Evolutionary conservation across 2,797 vertebrate species (phyloP), one percentile per base, ranked within the genome.

Genomic region (Gallinago nigripennis): DNA sequence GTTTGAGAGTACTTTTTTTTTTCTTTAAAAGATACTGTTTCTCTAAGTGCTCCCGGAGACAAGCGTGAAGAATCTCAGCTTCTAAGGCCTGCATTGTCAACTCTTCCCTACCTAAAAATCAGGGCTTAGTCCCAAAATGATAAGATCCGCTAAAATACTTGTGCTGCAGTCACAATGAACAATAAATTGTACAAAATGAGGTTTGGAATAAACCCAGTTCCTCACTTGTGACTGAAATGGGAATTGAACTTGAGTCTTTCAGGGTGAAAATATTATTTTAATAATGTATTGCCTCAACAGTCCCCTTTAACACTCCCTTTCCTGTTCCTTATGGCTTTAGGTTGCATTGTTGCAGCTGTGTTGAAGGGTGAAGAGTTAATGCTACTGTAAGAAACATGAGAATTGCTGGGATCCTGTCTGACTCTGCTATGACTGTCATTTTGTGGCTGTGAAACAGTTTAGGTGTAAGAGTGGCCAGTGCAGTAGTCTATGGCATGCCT

Each of bases 151-250:
- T 96, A 31, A 78, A 93, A 91, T 80, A 82, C 64, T 95, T 48
- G 11, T 10, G 17, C 63, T 89, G 37, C 39, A 82, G 70, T 91
- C 0, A 8, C 72, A 86, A 24, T 51, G 77, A 90, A 58, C 63
- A 83, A 79, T 88, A 84, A 94, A 77, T 81, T 70, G 21, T 20
- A 58, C n/a, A 56, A 28, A 85, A 92, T n/a, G 28, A 94, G 53
- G 57, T 77, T 90, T 95, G 95, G 91, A 94, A 77, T 82, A 86
- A 94, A 85, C 61, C 81, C 88, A 87, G 39, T 84, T 68, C 56
- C 82, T 96, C 48, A 48, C 48, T 94, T 82, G 68, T 91, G 86
- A 85, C 45, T 61, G 83, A 94, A 93, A 90, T 72, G 61, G 60
- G 73, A 94, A 61, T 82, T 86, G 71, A 88, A 88, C 71, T 85